Percentiles rank a stretch among this genome's conserved stretches.
Evolutionary conservation across 1,140 invertebrate genomes (phyloP).

Genomic region (Platorchestia sp.): DNA sequence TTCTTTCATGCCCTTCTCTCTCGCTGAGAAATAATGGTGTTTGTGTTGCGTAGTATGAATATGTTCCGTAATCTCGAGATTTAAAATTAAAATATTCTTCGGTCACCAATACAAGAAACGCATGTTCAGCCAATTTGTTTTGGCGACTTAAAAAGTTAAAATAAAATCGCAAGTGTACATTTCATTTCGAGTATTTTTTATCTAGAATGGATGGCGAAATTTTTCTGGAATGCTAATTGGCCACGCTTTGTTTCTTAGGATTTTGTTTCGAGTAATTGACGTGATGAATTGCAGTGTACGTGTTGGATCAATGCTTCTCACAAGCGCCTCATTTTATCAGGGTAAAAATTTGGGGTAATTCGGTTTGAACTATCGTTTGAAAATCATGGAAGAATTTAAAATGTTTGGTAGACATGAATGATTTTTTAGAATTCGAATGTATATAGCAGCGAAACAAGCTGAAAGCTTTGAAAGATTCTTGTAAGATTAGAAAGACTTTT

Average conservation of each 20-base stretch:
- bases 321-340: too few species aligned
- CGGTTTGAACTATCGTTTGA: not conserved
- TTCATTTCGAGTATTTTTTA: not conserved
- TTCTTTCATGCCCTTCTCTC: too few species aligned
- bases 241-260: not conserved
- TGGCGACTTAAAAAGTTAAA: not conserved
- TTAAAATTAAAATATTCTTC: not conserved
- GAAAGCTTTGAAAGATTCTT: too few species aligned
- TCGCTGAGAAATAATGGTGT: too few species aligned
- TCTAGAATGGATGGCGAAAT: not conserved
- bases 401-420: too few species aligned
- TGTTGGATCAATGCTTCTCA: not conserved
- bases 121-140: not conserved
- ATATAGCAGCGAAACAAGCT: too few species aligned
- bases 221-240: not conserved
- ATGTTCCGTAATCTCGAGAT: too few species aligned
- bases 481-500: too few species aligned
- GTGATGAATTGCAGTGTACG: not conserved
- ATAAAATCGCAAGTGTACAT: not conserved
- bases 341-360: not conserved
- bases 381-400: too few species aligned
- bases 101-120: not conserved
- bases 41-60: too few species aligned
- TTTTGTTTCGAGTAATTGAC: not conserved
- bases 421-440: too few species aligned